Evolutionary conservation across 2,113 vertebrate species (phyloP).

Genomic region (Hylia prasina): DNA sequence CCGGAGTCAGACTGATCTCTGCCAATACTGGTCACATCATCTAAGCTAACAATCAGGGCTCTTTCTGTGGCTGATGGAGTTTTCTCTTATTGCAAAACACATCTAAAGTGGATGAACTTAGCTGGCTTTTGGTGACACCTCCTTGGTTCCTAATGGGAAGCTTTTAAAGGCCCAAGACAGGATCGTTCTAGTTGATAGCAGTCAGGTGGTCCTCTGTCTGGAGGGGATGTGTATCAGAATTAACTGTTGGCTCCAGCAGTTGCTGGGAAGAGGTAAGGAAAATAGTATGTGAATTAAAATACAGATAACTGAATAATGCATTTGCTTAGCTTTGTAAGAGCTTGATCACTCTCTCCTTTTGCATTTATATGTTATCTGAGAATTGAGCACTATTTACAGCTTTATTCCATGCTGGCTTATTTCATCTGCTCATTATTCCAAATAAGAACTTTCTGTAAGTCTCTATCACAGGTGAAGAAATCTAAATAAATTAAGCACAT

Average conservation of each 20-base stretch:
- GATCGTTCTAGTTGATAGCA: neutral
- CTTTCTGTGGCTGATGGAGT: neutral
- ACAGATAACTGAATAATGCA: neutral
- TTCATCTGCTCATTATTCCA: slow-evolving; percentile 8
- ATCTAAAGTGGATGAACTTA: neutral
- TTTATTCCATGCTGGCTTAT: neutral
- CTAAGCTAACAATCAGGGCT: neutral
- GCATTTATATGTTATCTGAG: neutral
- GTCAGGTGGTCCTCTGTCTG: neutral
- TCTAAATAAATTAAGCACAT: slow-evolving; percentile 54
- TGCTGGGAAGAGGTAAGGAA: neutral
- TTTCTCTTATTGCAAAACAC: neutral
- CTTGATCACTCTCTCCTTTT: neutral
- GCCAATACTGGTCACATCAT: neutral
- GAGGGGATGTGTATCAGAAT: neutral
- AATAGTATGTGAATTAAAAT: neutral
- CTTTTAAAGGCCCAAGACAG: neutral
- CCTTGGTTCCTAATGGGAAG: neutral
- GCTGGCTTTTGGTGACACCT: neutral
- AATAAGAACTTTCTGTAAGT: neutral
- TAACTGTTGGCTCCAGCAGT: neutral
- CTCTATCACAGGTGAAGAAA: slow-evolving; percentile 36
- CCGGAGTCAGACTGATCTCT: neutral
- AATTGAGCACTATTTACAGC: neutral
- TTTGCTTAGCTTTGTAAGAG: neutral